Conservation (phyloP, 2,888 invertebrate species). For the Nemapogon koenigi region DNA sequence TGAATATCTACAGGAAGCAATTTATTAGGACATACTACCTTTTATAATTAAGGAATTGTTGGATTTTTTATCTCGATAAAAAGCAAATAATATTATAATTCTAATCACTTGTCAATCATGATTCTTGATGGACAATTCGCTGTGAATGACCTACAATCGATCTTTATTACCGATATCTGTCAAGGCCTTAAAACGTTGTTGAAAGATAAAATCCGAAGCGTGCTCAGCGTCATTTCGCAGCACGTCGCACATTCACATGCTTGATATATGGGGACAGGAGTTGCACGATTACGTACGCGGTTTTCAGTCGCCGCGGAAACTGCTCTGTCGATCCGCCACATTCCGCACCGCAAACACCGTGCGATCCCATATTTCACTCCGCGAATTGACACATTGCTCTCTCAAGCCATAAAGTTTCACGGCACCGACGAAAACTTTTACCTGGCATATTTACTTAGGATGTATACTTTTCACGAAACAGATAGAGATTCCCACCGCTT, state of each 20-base stretch:
- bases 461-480: slow-evolving; percentile 40
- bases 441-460: slow-evolving; percentile 59
- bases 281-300: neutral
- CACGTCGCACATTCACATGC: slow-evolving; percentile 12
- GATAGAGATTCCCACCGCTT: slow-evolving; percentile 37
- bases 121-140: too few species aligned
- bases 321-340: slow-evolving; percentile 65
- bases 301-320: slow-evolving; percentile 56
- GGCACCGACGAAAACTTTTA: slow-evolving; percentile 41
- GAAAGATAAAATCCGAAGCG: slow-evolving; percentile 21
- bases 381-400: slow-evolving; percentile 56
- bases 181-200: slow-evolving; percentile 26
- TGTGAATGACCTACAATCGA: slow-evolving; percentile 22
- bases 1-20: too few species aligned
- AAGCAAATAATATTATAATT: too few species aligned
- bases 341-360: slow-evolving; percentile 26
- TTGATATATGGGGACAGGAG: slow-evolving; percentile 26
- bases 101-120: too few species aligned
- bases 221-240: slow-evolving; percentile 1
- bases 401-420: slow-evolving; percentile 45
- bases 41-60: too few species aligned
- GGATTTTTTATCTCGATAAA: too few species aligned
- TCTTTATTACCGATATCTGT: slow-evolving; percentile 16
- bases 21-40: too few species aligned
- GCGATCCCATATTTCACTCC: slow-evolving; percentile 52